Conservation (phyloP, 2,888 invertebrate species). For the Eilema depressum region DNA sequence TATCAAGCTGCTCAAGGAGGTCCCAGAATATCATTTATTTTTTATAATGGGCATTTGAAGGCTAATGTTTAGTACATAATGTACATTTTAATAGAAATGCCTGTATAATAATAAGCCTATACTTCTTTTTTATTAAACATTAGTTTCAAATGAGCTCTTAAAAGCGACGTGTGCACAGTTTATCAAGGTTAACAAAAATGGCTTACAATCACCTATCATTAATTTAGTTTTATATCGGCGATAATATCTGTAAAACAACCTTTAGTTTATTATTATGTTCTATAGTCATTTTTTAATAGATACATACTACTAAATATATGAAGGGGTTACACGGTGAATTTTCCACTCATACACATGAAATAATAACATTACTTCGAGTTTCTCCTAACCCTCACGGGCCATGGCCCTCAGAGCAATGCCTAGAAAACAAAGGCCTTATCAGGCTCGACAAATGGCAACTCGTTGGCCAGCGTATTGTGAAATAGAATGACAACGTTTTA, state of each 20-base stretch:
- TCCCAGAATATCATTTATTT: not conserved
- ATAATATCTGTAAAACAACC: slow-evolving; percentile 14
- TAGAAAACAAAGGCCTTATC: too few relatives aligned
- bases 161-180: slow-evolving; percentile 15
- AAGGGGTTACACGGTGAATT: too few relatives aligned
- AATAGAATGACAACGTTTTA: too few relatives aligned
- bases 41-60: slow-evolving; percentile 3
- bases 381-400: too few relatives aligned
- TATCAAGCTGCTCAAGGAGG: not conserved
- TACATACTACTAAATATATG: slow-evolving; percentile 2
- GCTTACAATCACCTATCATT: slow-evolving; percentile 20
- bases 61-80: slow-evolving; percentile 3
- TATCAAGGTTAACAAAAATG: slow-evolving; percentile 19
- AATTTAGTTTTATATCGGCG: slow-evolving; percentile 18
- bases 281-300: not conserved
- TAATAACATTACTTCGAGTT: too few relatives aligned
- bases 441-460: too few relatives aligned
- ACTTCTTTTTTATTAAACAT: slow-evolving; percentile 20
- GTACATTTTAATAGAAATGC: slow-evolving; percentile 11
- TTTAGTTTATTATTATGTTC: slow-evolving; percentile 10
- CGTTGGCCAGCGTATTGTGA: too few relatives aligned
- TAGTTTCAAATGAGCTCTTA: slow-evolving; percentile 20
- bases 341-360: too few relatives aligned
- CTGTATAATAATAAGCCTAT: slow-evolving; percentile 12
- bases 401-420: too few relatives aligned